A percentile compares a stretch with the other conserved stretches of the same genome.
Conservation (phyloP, 2,113 vertebrate genomes). For the Hucho hucho region DNA sequence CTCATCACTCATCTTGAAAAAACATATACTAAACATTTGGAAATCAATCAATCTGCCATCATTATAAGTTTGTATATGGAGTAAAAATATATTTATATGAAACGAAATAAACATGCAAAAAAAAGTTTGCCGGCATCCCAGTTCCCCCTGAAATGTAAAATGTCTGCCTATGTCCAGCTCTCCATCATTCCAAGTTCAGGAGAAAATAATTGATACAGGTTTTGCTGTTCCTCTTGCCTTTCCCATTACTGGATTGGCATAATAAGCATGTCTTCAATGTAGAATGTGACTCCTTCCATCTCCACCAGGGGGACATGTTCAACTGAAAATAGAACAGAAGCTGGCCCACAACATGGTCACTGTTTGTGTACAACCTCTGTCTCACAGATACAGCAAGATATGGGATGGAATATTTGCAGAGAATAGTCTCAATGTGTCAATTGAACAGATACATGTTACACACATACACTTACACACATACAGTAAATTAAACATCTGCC, state of each 20-base stretch:
- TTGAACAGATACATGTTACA: not conserved
- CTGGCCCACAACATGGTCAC: not conserved
- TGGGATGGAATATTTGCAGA: not conserved
- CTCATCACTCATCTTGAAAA: too few relatives aligned
- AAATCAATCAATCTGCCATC: too few relatives aligned
- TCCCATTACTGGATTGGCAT: not conserved
- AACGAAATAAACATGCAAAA: too few relatives aligned
- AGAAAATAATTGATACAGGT: not conserved
- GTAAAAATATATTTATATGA: too few relatives aligned
- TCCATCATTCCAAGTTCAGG: not conserved
- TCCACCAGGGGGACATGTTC: constrained; percentile 58
- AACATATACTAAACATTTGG: too few relatives aligned
- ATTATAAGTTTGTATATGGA: too few relatives aligned
- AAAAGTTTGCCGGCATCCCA: too few relatives aligned
- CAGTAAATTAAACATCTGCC: not conserved
- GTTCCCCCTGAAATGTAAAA: not conserved
- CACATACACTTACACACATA: not conserved
- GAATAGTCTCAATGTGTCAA: not conserved
- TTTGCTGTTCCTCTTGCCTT: not conserved
- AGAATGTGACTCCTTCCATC: not conserved
- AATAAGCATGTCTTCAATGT: not conserved
- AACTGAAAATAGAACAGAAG: not conserved
- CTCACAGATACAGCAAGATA: not conserved
- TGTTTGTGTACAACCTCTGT: not conserved
- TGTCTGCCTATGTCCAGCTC: too few relatives aligned